A percentile compares a stretch with the other conserved stretches of the same genome.
Conservation (phyloP, 1,140 invertebrate species). For the Chironomus striatipennis region DNA sequence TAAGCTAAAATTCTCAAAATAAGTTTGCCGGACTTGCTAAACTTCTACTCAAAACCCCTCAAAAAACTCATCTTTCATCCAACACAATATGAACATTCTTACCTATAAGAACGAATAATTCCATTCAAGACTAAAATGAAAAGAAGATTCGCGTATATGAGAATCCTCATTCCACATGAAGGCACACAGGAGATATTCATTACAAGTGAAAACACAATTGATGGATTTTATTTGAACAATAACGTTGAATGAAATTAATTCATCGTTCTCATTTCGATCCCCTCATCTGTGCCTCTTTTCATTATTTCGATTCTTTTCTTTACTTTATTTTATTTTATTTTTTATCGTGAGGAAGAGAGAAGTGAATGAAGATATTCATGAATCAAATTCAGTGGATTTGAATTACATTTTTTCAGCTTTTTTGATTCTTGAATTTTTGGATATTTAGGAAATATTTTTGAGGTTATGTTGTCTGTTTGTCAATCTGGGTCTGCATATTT, state of each 20-base stretch:
- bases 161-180: slow-evolving; percentile 20
- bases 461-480: too few relatives aligned
- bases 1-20: too few relatives aligned
- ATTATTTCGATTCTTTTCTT: not conserved
- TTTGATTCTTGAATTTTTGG: not conserved
- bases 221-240: slow-evolving; percentile 14
- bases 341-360: not conserved
- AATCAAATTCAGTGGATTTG: not conserved
- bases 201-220: slow-evolving; percentile 17
- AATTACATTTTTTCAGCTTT: not conserved
- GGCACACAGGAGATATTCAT: slow-evolving; percentile 12
- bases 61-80: too few relatives aligned
- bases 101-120: not conserved
- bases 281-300: not conserved
- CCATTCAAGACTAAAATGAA: not conserved
- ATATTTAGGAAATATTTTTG: too few relatives aligned
- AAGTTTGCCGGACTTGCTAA: too few relatives aligned
- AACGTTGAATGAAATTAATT: not conserved
- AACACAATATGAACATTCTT: too few relatives aligned
- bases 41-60: too few relatives aligned
- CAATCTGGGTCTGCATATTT: too few relatives aligned
- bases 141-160: not conserved
- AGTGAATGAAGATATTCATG: too few relatives aligned
- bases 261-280: not conserved
- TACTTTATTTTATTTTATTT: not conserved